These are phyloP conservation scores for Nesidiocoris tenuis DNA, from an alignment of 2,888 invertebrate species.

Conservation along the genomic window DNA sequence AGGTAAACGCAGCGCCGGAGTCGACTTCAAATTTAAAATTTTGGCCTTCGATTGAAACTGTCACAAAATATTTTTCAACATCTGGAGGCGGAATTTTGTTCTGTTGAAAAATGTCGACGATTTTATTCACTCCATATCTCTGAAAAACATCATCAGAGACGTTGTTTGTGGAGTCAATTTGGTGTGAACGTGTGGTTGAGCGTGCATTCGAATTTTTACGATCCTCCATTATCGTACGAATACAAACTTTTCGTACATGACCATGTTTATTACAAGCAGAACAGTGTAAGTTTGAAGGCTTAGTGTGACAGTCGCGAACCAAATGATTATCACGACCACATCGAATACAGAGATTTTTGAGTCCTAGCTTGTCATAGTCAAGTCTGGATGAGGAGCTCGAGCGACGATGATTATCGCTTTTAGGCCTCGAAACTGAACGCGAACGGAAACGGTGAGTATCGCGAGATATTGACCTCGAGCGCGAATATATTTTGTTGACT, in stretches of 20 bases:
- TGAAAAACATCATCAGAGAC: neutral
- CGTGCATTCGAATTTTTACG: neutral
- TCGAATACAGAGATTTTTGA: too few relatives aligned
- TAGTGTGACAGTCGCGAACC: neutral
- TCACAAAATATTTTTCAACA: neutral
- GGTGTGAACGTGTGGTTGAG: neutral
- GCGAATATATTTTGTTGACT: too few relatives aligned
- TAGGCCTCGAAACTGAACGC: too few relatives aligned
- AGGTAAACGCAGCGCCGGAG: neutral
- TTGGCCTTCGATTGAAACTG: neutral
- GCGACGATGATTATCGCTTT: too few relatives aligned
- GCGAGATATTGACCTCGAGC: too few relatives aligned
- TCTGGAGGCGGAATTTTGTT: too few relatives aligned
- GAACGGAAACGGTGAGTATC: too few relatives aligned
- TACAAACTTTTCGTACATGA: neutral
- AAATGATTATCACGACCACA: neutral
- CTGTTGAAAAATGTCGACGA: constrained; percentile 7
- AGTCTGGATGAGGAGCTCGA: too few relatives aligned
- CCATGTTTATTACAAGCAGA: neutral
- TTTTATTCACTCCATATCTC: neutral
- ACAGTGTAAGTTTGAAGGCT: neutral
- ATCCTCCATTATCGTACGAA: neutral
- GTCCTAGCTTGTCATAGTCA: too few relatives aligned
- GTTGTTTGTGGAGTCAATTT: neutral
- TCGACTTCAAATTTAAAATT: constrained; percentile 4